Evolutionary conservation across 2,888 invertebrate species (phyloP).

Genomic region (Andrena trimmerana): DNA sequence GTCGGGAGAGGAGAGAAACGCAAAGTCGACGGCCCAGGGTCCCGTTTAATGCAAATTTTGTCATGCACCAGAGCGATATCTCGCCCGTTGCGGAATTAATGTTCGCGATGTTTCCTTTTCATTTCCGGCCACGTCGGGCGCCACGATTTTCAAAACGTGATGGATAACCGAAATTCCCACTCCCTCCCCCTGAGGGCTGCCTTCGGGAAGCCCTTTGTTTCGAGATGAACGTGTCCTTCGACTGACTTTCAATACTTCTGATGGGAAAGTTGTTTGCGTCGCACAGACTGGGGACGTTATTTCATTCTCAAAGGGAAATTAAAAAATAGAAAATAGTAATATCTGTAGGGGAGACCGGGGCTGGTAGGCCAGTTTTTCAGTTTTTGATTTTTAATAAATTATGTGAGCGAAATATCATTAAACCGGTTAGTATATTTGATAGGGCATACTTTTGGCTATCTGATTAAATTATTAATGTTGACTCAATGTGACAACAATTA

Average conservation of each 20-base stretch:
- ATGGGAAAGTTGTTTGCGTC: no score
- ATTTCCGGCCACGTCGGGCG: conserved; percentile 69
- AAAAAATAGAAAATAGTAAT: no score
- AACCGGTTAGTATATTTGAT: no score
- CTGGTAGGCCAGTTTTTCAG: no score
- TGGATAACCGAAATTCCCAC: conserved; percentile 48
- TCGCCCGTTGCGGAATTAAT: conserved; percentile 70
- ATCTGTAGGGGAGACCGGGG: no score
- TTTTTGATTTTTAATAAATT: no score
- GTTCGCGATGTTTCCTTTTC: conserved; percentile 74
- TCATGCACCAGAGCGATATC: conserved; percentile 68
- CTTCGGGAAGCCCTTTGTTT: conserved; percentile 1
- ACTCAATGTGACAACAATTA: no score
- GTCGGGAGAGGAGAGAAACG: conserved; percentile 39
- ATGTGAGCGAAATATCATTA: no score
- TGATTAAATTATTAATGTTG: no score
- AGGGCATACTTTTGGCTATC: no score
- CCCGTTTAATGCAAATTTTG: conserved; percentile 73
- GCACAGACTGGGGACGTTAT: no score
- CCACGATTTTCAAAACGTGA: conserved; percentile 64
- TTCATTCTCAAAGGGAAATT: no score
- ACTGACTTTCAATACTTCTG: background rate
- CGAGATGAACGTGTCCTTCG: background rate
- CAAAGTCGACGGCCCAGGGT: conserved; percentile 57
- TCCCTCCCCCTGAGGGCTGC: background rate